Conservation (phyloP, 2,888 invertebrate genomes). For the Tenthredo livida region DNA sequence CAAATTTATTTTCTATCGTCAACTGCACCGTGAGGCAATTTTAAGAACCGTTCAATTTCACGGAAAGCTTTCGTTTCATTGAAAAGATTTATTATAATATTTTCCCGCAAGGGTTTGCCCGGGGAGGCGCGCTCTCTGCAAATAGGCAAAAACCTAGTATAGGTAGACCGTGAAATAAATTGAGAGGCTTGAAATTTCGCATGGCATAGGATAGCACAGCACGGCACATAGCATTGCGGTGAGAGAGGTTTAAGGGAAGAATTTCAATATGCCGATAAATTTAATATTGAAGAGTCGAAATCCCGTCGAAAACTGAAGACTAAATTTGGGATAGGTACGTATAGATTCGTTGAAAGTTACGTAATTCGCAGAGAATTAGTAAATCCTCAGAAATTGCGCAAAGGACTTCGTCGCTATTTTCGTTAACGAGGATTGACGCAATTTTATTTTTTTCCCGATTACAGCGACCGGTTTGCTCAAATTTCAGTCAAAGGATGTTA, state of each 20-base stretch:
- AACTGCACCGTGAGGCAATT: slow-evolving; percentile 11
- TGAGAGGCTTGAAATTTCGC: slow-evolving; percentile 6
- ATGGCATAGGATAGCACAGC: background rate
- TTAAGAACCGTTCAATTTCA: slow-evolving; percentile 28
- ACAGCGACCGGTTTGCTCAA: background rate
- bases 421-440: background rate
- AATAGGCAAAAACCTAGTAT: background rate
- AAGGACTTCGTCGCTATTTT: background rate
- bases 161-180: background rate
- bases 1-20: slow-evolving; percentile 12
- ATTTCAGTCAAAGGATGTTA: slow-evolving; percentile 6
- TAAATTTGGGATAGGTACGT: background rate
- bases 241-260: background rate
- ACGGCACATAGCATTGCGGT: background rate
- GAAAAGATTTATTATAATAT: slow-evolving; percentile 36
- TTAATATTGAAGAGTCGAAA: background rate
- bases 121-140: background rate
- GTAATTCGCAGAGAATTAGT: background rate
- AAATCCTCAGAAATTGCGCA: background rate
- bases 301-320: background rate
- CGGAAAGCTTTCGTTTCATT: slow-evolving; percentile 18
- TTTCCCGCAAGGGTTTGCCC: background rate
- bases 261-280: background rate
- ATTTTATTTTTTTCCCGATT: background rate
- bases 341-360: background rate